phyloP scores from a whole-genome alignment of 2,797 vertebrate species.

The Acipenser transmontanus region DNA sequence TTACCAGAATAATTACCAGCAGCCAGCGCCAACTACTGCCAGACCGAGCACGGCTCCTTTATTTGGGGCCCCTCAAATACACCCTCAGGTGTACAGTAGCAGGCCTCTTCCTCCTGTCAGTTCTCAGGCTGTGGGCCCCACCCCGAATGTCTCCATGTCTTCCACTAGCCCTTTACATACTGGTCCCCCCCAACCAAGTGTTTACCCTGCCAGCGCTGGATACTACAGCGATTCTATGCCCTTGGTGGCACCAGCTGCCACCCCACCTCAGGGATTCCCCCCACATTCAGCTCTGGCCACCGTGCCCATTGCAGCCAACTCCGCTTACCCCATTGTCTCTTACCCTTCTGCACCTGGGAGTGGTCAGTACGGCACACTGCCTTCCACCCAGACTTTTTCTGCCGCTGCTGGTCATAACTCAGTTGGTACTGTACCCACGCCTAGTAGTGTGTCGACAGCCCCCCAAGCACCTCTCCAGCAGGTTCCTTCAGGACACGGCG shows the following conservation, averaged over 20 bases:
- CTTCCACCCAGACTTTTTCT: conserved; percentile 58
- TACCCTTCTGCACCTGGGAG: conserved; percentile 66
- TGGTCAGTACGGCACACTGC: conserved; percentile 61
- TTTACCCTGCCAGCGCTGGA: conserved; percentile 44
- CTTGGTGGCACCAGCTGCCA: conserved; percentile 39
- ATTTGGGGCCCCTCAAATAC: conserved; percentile 45
- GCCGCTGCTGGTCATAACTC: conserved; percentile 33
- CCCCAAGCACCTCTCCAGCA: conserved; percentile 59
- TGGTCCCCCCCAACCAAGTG: conserved; percentile 56
- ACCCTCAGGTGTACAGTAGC: conserved; percentile 17
- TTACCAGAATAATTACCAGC: conserved; percentile 66
- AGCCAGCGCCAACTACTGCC: conserved; percentile 51
- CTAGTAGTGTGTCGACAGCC: conserved; percentile 47
- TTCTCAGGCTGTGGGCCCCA: conserved; percentile 25
- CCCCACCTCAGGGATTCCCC: conserved; percentile 62
- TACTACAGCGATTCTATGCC: conserved; percentile 48
- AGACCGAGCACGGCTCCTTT: conserved; percentile 43
- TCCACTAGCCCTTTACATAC: conserved; percentile 50
- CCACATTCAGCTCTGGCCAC: conserved; percentile 56
- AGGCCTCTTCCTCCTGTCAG: conserved; percentile 30
- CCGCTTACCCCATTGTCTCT: conserved; percentile 66
- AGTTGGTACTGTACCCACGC: conserved; percentile 44
- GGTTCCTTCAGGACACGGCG: conserved; percentile 50
- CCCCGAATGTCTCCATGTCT: conserved; percentile 40
- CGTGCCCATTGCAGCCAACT: conserved; percentile 43